Base-by-base conservation (phyloP, 2,888 invertebrate genomes). In the Lordiphosa andalusiaca region DNA sequence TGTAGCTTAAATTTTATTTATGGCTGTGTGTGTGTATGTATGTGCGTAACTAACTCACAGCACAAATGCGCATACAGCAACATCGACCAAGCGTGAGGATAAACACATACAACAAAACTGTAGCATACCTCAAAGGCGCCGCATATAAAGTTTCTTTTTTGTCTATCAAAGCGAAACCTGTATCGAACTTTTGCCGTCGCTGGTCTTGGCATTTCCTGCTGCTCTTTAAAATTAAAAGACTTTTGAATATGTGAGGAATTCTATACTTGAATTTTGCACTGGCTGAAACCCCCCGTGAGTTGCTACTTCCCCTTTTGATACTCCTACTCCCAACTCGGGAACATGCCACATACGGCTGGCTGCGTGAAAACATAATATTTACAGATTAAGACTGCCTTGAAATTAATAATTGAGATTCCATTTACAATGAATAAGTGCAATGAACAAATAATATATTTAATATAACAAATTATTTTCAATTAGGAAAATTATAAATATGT, bases 1-100 rank as follows among this genome's bases (percentile, higher is more conserved):
- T 76, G 75, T 82, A 66, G 76, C 76, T 82, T 76, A 80, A 80
- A 80, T 80, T 80, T 80, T 80, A 80, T 80, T 80, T 80, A 83
- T 80, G 81, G 83, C 81, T 39, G 61, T 44, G 37, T 53, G 52
- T 44, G 25, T 48, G 25, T 51, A 53, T 40, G 49, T 39, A 13
- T 58, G 53, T 49, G 40, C 49, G 58, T 59, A 52, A 40, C 71
- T 48, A 76, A 67, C 74, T 67, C 67, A 64, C 74, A 57, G 55
- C 55, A 76, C 36, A 50, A 40, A 37, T 42, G 33, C 39, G 36
- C 42, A 62, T 48, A 46, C 39, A 47, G 35, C 16, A 46, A 6
- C 35, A 16, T 19, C 33, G 46, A 47, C 19, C 37, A 12, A 40
- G 50, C 50, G 21, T 13, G 50, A 33, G 50, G 30, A 62, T 55